Percentiles rank a stretch among this genome's conserved stretches.
These are phyloP conservation scores for Drosophila carrolli DNA, from an alignment of 1,140 invertebrate species.

Conservation along the genomic window DNA sequence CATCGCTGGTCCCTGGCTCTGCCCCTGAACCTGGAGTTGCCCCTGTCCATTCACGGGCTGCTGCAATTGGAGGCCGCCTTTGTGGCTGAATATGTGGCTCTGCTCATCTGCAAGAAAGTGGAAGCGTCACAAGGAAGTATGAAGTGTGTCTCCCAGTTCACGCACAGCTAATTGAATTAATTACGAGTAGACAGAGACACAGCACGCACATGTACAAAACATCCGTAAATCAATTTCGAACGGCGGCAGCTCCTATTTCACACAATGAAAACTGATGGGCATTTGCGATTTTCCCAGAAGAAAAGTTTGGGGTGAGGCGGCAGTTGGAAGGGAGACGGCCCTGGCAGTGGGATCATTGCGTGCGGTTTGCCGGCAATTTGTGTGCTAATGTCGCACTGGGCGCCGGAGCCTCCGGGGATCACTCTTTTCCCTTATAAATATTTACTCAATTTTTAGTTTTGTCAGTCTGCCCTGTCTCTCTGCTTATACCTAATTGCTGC, in stretches of 20 bases:
- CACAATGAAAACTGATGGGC: slow-evolving; percentile 76
- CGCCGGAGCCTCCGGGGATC: slow-evolving; percentile 1
- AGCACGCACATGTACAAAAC: slow-evolving; percentile 50
- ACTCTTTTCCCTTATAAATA: slow-evolving; percentile 54
- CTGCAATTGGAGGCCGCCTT: slow-evolving; percentile 86
- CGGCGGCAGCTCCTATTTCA: slow-evolving; percentile 59
- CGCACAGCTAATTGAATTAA: slow-evolving; percentile 80
- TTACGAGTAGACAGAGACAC: slow-evolving; percentile 58
- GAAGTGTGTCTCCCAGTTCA: slow-evolving; percentile 58
- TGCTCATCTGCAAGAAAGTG: slow-evolving; percentile 64
- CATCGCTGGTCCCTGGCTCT: slow-evolving; percentile 6
- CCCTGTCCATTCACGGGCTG: slow-evolving; percentile 62
- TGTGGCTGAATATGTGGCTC: slow-evolving; percentile 89
- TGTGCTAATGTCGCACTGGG: slow-evolving; percentile 57
- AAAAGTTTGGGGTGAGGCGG: slow-evolving; percentile 12
- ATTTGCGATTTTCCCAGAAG: slow-evolving; percentile 76
- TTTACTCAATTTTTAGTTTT: slow-evolving; percentile 35
- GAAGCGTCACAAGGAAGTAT: slow-evolving; percentile 58
- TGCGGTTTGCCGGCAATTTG: slow-evolving; percentile 66
- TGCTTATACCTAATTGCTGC: slow-evolving; percentile 14
- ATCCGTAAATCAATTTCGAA: slow-evolving; percentile 80
- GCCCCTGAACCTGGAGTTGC: slow-evolving; percentile 21
- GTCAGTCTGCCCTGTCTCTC: neutral
- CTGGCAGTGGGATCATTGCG: slow-evolving; percentile 39
- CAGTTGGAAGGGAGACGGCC: slow-evolving; percentile 6